A percentile compares a stretch with the other conserved stretches of the same genome.
These are phyloP conservation scores for Oriolus oriolus DNA, from an alignment of 2,113 vertebrate genomes.

Conservation along the genomic window DNA sequence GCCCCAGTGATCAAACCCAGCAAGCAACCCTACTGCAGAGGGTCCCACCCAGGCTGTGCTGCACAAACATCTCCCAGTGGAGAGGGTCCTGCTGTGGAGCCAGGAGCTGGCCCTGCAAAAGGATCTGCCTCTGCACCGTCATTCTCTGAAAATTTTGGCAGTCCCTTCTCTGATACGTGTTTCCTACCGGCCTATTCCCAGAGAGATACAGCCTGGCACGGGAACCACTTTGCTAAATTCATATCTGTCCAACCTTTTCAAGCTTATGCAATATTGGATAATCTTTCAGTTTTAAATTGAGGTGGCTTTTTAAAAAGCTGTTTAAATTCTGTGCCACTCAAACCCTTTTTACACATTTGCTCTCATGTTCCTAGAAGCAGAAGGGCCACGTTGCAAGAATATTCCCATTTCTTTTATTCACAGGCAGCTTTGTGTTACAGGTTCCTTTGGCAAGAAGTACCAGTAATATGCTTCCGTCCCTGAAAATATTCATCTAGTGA, in stretches of 20 bases:
- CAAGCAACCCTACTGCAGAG: not conserved
- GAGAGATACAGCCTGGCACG: not conserved
- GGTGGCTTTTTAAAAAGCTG: not conserved
- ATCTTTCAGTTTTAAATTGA: not conserved
- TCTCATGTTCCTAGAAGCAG: not conserved
- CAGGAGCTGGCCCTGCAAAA: not conserved
- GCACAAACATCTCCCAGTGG: not conserved
- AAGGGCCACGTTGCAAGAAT: not conserved
- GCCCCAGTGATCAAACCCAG: not conserved
- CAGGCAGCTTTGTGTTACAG: not conserved
- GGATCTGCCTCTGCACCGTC: not conserved
- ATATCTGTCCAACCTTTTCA: not conserved
- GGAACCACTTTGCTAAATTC: not conserved
- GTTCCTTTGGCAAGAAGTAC: not conserved
- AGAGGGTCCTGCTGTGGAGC: not conserved
- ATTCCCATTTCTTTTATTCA: not conserved
- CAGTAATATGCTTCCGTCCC: not conserved
- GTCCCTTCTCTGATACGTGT: not conserved
- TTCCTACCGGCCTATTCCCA: not conserved
- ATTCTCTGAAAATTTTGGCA: not conserved
- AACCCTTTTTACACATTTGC: not conserved
- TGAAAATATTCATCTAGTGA: not conserved
- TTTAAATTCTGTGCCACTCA: not conserved
- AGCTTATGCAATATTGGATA: not conserved
- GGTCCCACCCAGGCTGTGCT: not conserved